phyloP scores from a whole-genome alignment of 1,140 invertebrate genomes.

The Platorchestia sp. region DNA sequence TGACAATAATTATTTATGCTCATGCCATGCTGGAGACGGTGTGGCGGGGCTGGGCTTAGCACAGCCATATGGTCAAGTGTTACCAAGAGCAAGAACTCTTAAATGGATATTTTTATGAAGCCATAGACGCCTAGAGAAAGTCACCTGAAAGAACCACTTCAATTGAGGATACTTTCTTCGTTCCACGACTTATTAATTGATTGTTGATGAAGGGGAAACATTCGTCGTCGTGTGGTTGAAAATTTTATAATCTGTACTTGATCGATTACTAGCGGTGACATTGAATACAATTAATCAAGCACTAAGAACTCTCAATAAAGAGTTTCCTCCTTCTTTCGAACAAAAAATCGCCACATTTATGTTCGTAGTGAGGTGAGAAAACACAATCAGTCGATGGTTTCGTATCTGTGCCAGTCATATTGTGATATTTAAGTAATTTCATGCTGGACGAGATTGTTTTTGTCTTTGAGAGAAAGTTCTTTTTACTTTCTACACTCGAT shows the following conservation, averaged over 20 bases:
- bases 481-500: no score
- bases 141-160: neutral
- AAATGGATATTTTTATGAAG: neutral
- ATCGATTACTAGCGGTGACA: neutral
- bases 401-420: no score
- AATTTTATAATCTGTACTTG: neutral
- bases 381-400: no score
- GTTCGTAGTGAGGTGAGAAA: no score
- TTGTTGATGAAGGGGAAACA: neutral
- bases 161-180: neutral
- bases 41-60: no score
- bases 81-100: neutral
- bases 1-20: neutral
- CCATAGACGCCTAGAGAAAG: neutral
- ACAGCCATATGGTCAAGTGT: neutral
- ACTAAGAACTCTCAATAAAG: neutral
- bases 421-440: no score
- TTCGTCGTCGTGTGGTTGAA: neutral
- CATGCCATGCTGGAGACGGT: neutral
- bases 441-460: no score
- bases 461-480: no score
- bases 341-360: no score
- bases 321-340: no score
- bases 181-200: neutral
- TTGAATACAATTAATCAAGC: neutral